These are phyloP conservation scores for Cyclophora punctaria DNA, from an alignment of 2,888 invertebrate species.

Conservation along the genomic window DNA sequence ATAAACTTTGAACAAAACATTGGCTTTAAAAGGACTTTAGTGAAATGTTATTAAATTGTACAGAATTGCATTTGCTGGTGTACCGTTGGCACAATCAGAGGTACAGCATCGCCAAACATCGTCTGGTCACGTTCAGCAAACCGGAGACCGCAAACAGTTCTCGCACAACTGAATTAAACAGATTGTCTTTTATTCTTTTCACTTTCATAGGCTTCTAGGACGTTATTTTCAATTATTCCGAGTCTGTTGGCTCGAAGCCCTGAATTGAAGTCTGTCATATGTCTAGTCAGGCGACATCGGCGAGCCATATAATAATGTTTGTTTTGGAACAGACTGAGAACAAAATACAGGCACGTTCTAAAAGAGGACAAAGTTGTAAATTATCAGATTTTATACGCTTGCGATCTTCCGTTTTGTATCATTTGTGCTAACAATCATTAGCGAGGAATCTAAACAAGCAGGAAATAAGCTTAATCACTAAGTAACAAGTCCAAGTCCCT, in stretches of 20 bases:
- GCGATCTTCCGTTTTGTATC: conserved; percentile 16
- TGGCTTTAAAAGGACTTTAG: too few relatives aligned
- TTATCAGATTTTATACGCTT: too few relatives aligned
- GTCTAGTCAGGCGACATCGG: conserved; percentile 34
- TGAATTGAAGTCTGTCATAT: conserved; percentile 37
- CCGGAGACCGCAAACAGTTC: conserved; percentile 64
- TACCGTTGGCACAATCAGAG: conserved; percentile 49
- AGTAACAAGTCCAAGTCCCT: conserved; percentile 56
- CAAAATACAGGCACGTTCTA: conserved; percentile 9
- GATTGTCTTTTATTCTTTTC: conserved; percentile 48
- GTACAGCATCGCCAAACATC: conserved; percentile 38
- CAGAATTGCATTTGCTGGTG: conserved; percentile 34
- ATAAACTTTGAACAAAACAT: conserved; percentile 4
- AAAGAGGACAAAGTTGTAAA: not conserved
- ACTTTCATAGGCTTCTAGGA: conserved; percentile 44
- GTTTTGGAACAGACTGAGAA: conserved; percentile 21
- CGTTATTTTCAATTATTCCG: conserved; percentile 46
- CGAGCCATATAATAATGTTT: conserved; percentile 31
- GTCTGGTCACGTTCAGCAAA: conserved; percentile 73
- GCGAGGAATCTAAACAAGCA: conserved; percentile 59
- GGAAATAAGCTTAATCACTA: conserved; percentile 70
- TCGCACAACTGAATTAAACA: conserved; percentile 48
- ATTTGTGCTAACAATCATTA: conserved; percentile 44
- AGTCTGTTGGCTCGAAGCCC: conserved; percentile 41
- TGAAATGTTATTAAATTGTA: conserved; percentile 23